Evolutionary conservation across 1,140 invertebrate species (phyloP), one percentile per base, ranked within the genome.

Genomic region (Mamestra configurata): DNA sequence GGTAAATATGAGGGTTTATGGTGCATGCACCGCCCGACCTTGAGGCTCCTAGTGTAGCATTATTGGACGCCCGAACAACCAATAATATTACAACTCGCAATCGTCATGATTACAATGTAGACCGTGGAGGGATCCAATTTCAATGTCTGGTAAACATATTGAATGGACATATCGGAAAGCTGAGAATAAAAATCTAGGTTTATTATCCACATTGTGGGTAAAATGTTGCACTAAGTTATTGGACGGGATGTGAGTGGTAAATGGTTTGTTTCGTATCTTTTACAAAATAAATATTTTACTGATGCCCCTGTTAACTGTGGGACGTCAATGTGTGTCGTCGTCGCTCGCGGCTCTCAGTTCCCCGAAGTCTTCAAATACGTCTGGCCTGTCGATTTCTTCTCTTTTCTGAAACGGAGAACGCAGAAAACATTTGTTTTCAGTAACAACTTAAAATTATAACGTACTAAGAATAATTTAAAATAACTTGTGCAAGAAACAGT

Each of bases 401-500:
- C 55, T 59, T 59, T 59, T 24, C 55, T 59, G 22, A 59, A 59
- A 59, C 55, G 24, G 55, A 27, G 18, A 64, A 37, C 27, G 1
- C 59, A 64, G 64, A 43, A 35, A 61, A 27, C 40, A 27, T 70
- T 70, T 70, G 66, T 49, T 70, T 70, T 46, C 40, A 46, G 31
- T 66, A 66, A 66, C 61, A 66, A 40, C 18, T 20, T 66, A 66
- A 64, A 64, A 64, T 64, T 64, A 68, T 46, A 68, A 68, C 64
- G 4, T 68, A 68, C 64, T 24, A 4, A 49, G 49, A 53, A 53
- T 35, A 20, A 71, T 51, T 51, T 20, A 71, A 70, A 71, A 71
- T 71, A 71, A 71, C 68, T 51, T 71, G 35, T 66, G 24, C 43
- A 53, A 71, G 24, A 46, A 57, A 83, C 82, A 57, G 83, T 83